These are phyloP conservation scores for Camponotus fellah DNA, from an alignment of 2,888 invertebrate genomes.

Conservation along the genomic window DNA sequence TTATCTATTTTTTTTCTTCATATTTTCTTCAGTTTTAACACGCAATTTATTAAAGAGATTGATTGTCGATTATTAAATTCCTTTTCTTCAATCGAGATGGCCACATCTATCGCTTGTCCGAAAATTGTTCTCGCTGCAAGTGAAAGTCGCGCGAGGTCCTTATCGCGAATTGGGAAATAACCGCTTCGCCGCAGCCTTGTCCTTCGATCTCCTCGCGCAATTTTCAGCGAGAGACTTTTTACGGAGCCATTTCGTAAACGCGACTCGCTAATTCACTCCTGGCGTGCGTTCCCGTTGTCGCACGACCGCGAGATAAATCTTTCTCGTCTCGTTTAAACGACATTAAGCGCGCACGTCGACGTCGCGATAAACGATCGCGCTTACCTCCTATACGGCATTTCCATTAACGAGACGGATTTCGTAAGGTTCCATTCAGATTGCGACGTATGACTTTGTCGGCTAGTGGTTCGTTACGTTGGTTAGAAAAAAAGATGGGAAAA, in stretches of 20 bases:
- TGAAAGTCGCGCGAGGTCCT: constrained; percentile 21
- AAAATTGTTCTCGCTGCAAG: constrained; percentile 2
- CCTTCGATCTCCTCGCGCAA: constrained; percentile 18
- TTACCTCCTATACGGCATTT: not conserved
- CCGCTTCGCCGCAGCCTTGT: constrained; percentile 39
- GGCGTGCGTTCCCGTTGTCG: constrained; percentile 29
- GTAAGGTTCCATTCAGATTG: constrained; percentile 36
- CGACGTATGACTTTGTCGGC: not conserved
- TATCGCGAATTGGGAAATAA: constrained; percentile 36
- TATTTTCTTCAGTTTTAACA: not conserved
- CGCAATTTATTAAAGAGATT: not conserved
- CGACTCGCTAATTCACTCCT: constrained; percentile 38
- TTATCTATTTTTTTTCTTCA: not conserved
- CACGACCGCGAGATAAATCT: constrained; percentile 46
- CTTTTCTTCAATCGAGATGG: not conserved
- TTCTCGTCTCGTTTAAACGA: constrained; percentile 38
- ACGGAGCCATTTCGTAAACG: constrained; percentile 34
- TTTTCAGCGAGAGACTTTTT: constrained; percentile 35
- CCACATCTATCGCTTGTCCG: not conserved
- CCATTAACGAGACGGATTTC: constrained; percentile 41
- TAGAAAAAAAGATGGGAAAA: not conserved
- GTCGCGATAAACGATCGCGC: constrained; percentile 46
- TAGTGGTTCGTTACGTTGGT: not conserved
- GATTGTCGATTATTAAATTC: too few species aligned
- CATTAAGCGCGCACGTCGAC: constrained; percentile 26